These are phyloP conservation scores for Naso thynnoides DNA, from an alignment of 2,797 vertebrate species.

Conservation along the genomic window DNA sequence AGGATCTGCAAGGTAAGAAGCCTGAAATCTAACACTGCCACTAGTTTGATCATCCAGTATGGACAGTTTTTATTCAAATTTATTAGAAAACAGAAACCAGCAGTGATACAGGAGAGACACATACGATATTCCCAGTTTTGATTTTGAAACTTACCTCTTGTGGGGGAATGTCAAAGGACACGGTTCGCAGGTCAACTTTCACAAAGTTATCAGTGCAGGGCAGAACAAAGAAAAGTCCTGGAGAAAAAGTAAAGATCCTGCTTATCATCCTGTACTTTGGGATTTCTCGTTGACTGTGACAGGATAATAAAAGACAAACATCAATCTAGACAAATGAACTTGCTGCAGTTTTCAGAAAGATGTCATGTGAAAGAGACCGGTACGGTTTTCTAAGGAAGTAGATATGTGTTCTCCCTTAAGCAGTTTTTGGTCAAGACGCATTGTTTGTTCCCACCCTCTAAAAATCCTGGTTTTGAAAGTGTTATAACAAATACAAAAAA, in stretches of 20 bases:
- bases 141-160: conserved; percentile 77
- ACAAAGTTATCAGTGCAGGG: conserved; percentile 84
- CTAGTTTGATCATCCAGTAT: background rate
- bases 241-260: background rate
- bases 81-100: background rate
- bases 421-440: too few relatives aligned
- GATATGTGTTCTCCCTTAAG: too few relatives aligned
- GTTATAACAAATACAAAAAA: too few relatives aligned
- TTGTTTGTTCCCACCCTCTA: too few relatives aligned
- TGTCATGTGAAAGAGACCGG: too few relatives aligned
- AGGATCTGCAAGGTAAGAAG: conserved; percentile 73
- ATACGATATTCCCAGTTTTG: background rate
- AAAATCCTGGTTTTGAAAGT: too few relatives aligned
- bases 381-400: too few relatives aligned
- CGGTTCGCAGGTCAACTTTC: conserved; percentile 84
- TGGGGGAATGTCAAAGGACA: conserved; percentile 86
- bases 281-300: background rate
- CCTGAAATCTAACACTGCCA: background rate
- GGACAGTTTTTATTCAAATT: background rate
- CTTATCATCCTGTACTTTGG: background rate
- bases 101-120: background rate
- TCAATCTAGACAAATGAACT: background rate
- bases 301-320: background rate
- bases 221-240: conserved; percentile 85
- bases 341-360: background rate